Evolutionary conservation across 2,888 invertebrate species (phyloP).

Genomic region (Trachelus troglodyta): DNA sequence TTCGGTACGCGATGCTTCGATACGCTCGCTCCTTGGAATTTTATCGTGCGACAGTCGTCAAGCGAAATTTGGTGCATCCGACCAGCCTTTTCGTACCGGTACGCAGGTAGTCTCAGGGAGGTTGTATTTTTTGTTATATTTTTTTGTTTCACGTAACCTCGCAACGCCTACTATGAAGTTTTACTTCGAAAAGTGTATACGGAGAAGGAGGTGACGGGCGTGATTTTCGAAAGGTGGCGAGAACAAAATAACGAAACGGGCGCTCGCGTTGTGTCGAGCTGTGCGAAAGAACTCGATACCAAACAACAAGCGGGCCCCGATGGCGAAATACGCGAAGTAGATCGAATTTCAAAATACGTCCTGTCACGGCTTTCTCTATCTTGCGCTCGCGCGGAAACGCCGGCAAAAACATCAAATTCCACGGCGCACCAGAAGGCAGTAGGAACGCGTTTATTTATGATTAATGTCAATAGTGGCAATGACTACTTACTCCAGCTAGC

Average conservation of each 20-base stretch:
- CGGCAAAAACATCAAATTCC: slow-evolving; percentile 38
- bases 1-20: too few species aligned
- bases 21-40: not conserved
- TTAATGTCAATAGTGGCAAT: slow-evolving; percentile 39
- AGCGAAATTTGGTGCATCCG: not conserved
- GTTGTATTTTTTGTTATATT: not conserved
- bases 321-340: slow-evolving; percentile 38
- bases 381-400: slow-evolving; percentile 13
- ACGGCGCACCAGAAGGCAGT: slow-evolving; percentile 34
- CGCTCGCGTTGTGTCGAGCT: not conserved
- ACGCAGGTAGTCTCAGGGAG: not conserved
- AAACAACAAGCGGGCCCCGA: slow-evolving; percentile 7
- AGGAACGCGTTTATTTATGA: slow-evolving; percentile 34
- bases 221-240: not conserved
- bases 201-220: not conserved
- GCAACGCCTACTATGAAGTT: not conserved
- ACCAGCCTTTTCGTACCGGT: not conserved
- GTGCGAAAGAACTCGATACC: not conserved
- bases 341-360: slow-evolving; percentile 46
- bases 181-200: not conserved
- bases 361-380: slow-evolving; percentile 40
- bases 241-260: not conserved
- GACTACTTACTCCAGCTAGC: not conserved
- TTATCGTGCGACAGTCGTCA: not conserved
- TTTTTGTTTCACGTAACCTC: not conserved